Base-by-base conservation (phyloP, 1,140 invertebrate genomes). In the Harlomillsia oculata region DNA sequence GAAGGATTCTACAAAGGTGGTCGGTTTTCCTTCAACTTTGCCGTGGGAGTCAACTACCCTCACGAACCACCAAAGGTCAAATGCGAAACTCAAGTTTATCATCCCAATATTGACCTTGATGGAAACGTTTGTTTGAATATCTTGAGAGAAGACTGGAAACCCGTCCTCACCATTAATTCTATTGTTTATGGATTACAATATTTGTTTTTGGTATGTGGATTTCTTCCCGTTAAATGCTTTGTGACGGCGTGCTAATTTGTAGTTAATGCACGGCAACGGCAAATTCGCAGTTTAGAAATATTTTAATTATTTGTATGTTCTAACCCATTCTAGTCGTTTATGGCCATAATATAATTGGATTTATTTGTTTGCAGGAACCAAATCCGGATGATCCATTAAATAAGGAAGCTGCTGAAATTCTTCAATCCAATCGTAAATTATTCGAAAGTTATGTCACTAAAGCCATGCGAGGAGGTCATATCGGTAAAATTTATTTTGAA, bases 371-470 rank as follows among this genome's bases (percentile, higher is more conserved):
- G 25, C 61, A 93, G 89, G 95, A 98, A 77, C 95, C 95, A 41
- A 98, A 97, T 76, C 91, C 94, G 14, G 94, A 98, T 76, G 95
- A 98, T 77, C 95, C 94, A 25, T 71, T 98, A 52, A 98, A 98
- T 72, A 97, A 97, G 78, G 94, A 98, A 75, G 95, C 95, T n/a
- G 95, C 95, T 20, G 92, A 97, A 72, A 89, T 97, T 29, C 76
- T 98, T 53, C 91, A 95, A 71, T 92, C 83, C 69, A 97, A 97
- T 72, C 77, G 89, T 71, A 80, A 91, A 67, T 75, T 91, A 52
- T 98, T 98, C 72, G 94, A 97, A 72, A 88, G 92, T 68, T 97
- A 97, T 74, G 94, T 97, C 29, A 80, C 85, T 56, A 91, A 94
- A 75, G 91, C 93, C 18, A 95, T 97, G 88, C 78, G 88, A 58